These are phyloP conservation scores for Coregonus suidteri DNA, from an alignment of 2,797 vertebrate species.

Conservation along the genomic window DNA sequence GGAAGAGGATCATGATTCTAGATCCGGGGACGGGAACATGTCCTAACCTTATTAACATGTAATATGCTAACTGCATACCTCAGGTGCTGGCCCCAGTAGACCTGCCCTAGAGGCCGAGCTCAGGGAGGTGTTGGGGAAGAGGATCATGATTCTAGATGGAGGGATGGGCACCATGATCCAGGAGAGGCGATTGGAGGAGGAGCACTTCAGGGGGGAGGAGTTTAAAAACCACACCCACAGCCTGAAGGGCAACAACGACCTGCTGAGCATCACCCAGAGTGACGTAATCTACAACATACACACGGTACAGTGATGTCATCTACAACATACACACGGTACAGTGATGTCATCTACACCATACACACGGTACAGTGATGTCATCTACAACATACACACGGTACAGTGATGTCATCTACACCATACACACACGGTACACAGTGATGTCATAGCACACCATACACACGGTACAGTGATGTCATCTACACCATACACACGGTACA, in stretches of 20 bases:
- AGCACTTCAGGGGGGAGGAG: slow-evolving; percentile 83
- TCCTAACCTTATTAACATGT: background rate
- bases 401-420: no score
- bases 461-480: no score
- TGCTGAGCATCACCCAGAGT: slow-evolving; percentile 90
- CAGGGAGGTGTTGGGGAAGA: slow-evolving; percentile 76
- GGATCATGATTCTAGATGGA: slow-evolving; percentile 92
- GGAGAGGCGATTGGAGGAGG: slow-evolving; percentile 78
- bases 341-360: background rate
- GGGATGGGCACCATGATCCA: slow-evolving; percentile 99
- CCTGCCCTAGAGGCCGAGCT: slow-evolving; percentile 76
- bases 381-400: background rate
- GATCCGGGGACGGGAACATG: slow-evolving; percentile 93
- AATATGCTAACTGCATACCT: background rate
- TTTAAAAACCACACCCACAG: slow-evolving; percentile 83
- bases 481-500: no score
- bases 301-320: slow-evolving; percentile 78
- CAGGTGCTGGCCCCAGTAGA: slow-evolving; percentile 14
- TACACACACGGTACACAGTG: no score
- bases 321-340: background rate
- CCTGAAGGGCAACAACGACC: slow-evolving; percentile 94
- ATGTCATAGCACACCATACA: no score
- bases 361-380: background rate
- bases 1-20: slow-evolving; percentile 87
- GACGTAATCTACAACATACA: slow-evolving; percentile 88